Conservation (phyloP, 2,888 invertebrate species). For the Sussaba pulchella region DNA sequence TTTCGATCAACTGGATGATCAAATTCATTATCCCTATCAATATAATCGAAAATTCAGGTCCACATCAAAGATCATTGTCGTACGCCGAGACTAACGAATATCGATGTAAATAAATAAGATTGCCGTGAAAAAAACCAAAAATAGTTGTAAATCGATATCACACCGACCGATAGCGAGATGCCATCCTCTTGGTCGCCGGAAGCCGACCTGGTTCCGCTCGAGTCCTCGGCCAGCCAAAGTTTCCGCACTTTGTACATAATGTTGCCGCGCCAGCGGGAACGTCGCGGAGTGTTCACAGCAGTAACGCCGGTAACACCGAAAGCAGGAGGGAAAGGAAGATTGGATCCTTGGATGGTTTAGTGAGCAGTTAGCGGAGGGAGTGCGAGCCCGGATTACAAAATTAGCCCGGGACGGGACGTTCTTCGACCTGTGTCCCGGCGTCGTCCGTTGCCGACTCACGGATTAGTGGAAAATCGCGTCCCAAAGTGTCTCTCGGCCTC, state of each 20-base stretch:
- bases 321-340: slow-evolving; percentile 74
- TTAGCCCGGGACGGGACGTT: slow-evolving; percentile 73
- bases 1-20: not conserved
- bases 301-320: slow-evolving; percentile 19
- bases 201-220: slow-evolving; percentile 50
- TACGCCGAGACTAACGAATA: slow-evolving; percentile 17
- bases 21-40: not conserved
- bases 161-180: slow-evolving; percentile 32
- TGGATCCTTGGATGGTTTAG: slow-evolving; percentile 80
- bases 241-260: slow-evolving; percentile 51
- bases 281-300: not conserved
- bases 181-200: slow-evolving; percentile 45
- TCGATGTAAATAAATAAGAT: slow-evolving; percentile 29
- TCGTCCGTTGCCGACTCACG: slow-evolving; percentile 70
- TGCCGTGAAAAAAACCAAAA: slow-evolving; percentile 39
- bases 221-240: slow-evolving; percentile 57
- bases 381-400: slow-evolving; percentile 81
- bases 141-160: slow-evolving; percentile 40
- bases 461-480: slow-evolving; percentile 59
- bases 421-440: slow-evolving; percentile 70
- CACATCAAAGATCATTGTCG: not conserved
- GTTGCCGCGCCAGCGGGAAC: slow-evolving; percentile 47
- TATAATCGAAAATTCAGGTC: not conserved
- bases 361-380: slow-evolving; percentile 80
- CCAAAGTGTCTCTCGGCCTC: slow-evolving; percentile 73